Evolutionary conservation across 2,113 vertebrate genomes (phyloP).

Genomic region (Prietella phreatophila): DNA sequence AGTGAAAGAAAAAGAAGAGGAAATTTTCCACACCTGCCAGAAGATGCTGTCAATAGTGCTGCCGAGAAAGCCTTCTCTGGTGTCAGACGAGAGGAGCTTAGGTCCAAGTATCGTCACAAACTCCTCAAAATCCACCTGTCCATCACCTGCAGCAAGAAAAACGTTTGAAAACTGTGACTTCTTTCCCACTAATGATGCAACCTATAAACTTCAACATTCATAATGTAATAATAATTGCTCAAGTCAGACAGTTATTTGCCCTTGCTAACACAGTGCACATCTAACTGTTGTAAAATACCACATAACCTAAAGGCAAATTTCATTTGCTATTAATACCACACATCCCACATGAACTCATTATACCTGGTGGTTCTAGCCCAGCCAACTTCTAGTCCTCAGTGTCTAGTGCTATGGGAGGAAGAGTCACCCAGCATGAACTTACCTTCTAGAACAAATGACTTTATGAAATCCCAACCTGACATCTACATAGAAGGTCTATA

Average conservation of each 20-base stretch:
- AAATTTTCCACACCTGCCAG: constrained; percentile 86
- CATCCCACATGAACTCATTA: constrained; percentile 24
- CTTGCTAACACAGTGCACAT: background rate
- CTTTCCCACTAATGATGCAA: constrained; percentile 1
- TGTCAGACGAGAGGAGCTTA: constrained; percentile 92
- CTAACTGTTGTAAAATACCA: constrained; percentile 4
- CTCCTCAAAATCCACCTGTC: constrained; percentile 98
- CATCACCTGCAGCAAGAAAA: constrained; percentile 81
- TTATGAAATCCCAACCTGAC: constrained; percentile 3
- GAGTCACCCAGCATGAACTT: background rate
- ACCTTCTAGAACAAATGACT: constrained; percentile 4
- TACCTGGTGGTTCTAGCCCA: background rate
- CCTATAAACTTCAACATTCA: background rate
- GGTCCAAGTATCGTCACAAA: constrained; percentile 99
- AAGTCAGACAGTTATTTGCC: background rate
- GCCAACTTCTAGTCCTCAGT: constrained; percentile 3
- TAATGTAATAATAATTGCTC: background rate
- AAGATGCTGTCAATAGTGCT: constrained; percentile 99
- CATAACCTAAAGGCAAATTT: constrained; percentile 15
- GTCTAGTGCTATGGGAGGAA: constrained; percentile 18
- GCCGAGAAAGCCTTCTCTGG: constrained; percentile 92
- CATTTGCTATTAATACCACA: constrained; percentile 29
- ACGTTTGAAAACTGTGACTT: background rate
- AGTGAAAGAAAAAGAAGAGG: background rate
- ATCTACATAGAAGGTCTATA: background rate